Evolutionary conservation across 2,797 vertebrate genomes (phyloP).

Genomic region (Neomorphus geoffroyi): DNA sequence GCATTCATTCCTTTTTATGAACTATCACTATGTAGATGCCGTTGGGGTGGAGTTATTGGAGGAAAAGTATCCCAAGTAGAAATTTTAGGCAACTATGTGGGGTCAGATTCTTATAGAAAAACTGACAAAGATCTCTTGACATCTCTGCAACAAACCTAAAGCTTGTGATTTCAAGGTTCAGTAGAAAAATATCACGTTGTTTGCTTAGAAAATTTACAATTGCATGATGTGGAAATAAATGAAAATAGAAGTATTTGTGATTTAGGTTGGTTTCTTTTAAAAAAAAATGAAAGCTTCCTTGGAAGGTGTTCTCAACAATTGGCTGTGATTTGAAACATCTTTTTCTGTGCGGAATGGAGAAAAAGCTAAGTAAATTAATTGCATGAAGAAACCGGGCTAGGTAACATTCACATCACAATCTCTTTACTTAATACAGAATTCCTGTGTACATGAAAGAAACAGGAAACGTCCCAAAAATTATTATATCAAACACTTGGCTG

Average conservation of each 20-base stretch:
- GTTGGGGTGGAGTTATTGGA: neutral
- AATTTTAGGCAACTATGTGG: neutral
- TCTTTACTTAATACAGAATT: neutral
- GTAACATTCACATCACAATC: neutral
- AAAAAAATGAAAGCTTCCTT: neutral
- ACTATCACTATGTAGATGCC: neutral
- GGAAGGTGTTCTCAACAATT: neutral
- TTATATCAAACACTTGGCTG: neutral
- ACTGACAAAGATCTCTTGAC: neutral
- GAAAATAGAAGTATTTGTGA: neutral
- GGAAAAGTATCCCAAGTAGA: neutral
- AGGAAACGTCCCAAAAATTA: conserved; percentile 10
- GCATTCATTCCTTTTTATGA: neutral
- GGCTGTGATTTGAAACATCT: neutral
- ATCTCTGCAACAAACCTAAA: neutral
- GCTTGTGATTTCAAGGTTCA: neutral
- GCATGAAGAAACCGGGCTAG: neutral
- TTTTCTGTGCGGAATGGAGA: neutral
- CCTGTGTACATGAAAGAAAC: neutral
- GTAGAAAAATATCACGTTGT: neutral
- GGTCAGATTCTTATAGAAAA: neutral
- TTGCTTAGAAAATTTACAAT: neutral
- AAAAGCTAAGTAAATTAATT: neutral
- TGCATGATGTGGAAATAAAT: neutral
- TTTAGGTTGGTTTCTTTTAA: neutral